phyloP scores from a whole-genome alignment of 2,888 invertebrate genomes.

The Lymantria monacha region DNA sequence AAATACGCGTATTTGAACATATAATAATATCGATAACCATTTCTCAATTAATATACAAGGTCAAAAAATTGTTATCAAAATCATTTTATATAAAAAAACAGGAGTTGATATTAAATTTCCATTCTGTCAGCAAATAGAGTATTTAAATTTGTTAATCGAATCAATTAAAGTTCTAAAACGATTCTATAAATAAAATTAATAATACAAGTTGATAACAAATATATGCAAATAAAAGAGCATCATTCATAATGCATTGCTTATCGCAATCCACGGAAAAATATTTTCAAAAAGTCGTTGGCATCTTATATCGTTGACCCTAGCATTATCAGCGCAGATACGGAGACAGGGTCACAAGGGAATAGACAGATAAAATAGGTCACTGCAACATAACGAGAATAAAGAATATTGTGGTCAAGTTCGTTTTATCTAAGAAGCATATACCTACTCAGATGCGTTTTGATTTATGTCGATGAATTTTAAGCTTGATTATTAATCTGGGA shows the following conservation, averaged over 20 bases:
- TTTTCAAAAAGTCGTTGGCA: slow-evolving; percentile 74
- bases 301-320: slow-evolving; percentile 60
- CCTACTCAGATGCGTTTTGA: too few species aligned
- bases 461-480: too few species aligned
- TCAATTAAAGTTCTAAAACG: not conserved
- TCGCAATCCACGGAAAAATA: slow-evolving; percentile 57
- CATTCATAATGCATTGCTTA: slow-evolving; percentile 47
- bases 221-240: slow-evolving; percentile 23
- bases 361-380: slow-evolving; percentile 68
- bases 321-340: slow-evolving; percentile 58
- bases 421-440: slow-evolving; percentile 24
- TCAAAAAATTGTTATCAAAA: too few species aligned
- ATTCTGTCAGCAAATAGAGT: too few species aligned
- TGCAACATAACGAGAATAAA: slow-evolving; percentile 54
- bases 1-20: too few species aligned
- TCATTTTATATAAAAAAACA: too few species aligned
- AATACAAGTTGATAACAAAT: not conserved
- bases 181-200: not conserved
- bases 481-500: too few species aligned
- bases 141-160: too few species aligned
- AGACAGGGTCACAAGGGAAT: slow-evolving; percentile 63
- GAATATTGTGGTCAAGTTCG: slow-evolving; percentile 74
- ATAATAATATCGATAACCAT: too few species aligned
- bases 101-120: too few species aligned
- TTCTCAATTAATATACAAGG: too few species aligned